These are phyloP conservation scores for Synanthedon andrenaeformis DNA, from an alignment of 2,888 invertebrate genomes.

Conservation along the genomic window DNA sequence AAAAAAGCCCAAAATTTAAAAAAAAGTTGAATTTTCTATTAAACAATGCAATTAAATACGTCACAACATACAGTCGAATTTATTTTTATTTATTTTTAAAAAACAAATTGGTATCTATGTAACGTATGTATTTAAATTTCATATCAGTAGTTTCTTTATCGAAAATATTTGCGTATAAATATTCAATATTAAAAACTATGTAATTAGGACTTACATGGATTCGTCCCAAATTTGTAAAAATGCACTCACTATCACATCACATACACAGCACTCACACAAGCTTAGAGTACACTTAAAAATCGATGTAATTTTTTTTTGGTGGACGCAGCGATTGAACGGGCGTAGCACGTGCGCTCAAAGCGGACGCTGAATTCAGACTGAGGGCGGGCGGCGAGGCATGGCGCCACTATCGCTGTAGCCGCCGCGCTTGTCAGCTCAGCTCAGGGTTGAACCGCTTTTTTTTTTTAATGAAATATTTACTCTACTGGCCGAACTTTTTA, in stretches of 20 bases:
- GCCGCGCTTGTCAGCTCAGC: not conserved
- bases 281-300: constrained; percentile 5
- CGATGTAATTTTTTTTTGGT: constrained; percentile 5
- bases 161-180: too few species aligned
- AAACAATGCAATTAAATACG: too few species aligned
- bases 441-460: constrained; percentile 7
- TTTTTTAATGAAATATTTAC: not conserved
- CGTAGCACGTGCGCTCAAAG: not conserved
- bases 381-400: not conserved
- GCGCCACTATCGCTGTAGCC: not conserved
- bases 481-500: not conserved
- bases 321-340: not conserved
- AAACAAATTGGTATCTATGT: too few species aligned
- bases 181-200: too few species aligned
- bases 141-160: too few species aligned
- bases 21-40: too few species aligned
- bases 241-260: constrained; percentile 4
- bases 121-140: too few species aligned
- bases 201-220: not conserved
- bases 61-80: too few species aligned
- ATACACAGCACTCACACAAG: constrained; percentile 4
- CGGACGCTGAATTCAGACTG: not conserved
- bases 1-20: too few species aligned
- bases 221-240: not conserved
- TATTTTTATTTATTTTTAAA: too few species aligned